Evolutionary conservation across 2,113 vertebrate genomes (phyloP).

Genomic region (Rhadina sibilatrix): DNA sequence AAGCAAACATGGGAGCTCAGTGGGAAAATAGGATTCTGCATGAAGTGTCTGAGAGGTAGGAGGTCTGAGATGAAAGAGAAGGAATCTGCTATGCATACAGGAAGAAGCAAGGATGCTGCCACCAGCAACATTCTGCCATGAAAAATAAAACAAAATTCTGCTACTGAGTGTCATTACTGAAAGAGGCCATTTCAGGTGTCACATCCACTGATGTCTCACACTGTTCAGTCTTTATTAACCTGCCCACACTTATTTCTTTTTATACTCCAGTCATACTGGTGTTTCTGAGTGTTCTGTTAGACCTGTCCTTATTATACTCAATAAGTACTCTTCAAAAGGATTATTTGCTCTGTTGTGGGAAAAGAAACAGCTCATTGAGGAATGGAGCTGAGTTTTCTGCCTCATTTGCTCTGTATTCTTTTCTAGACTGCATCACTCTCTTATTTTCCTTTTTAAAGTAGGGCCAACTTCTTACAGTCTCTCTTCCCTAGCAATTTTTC

Average conservation of each 20-base stretch:
- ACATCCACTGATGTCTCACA: neutral
- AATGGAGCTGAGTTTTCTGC: neutral
- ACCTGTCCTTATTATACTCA: neutral
- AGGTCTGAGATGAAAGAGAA: neutral
- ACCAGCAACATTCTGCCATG: neutral
- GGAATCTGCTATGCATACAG: neutral
- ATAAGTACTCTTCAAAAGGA: neutral
- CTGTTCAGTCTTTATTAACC: neutral
- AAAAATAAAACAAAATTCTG: neutral
- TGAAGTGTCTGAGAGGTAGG: neutral
- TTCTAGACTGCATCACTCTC: neutral
- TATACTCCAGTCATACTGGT: neutral
- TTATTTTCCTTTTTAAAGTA: neutral
- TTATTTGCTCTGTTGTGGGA: neutral
- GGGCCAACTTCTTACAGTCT: neutral
- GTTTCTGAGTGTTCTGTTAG: neutral
- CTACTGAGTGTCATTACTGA: neutral
- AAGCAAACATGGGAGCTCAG: neutral
- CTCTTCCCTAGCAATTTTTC: neutral
- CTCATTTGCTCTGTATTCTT: neutral
- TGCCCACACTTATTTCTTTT: neutral
- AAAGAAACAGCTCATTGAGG: neutral
- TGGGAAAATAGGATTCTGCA: neutral
- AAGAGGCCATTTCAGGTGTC: neutral
- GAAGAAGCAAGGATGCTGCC: neutral